These are phyloP conservation scores for Peromyscus eremicus DNA, from an alignment of 2,797 vertebrate species.

Conservation along the genomic window DNA sequence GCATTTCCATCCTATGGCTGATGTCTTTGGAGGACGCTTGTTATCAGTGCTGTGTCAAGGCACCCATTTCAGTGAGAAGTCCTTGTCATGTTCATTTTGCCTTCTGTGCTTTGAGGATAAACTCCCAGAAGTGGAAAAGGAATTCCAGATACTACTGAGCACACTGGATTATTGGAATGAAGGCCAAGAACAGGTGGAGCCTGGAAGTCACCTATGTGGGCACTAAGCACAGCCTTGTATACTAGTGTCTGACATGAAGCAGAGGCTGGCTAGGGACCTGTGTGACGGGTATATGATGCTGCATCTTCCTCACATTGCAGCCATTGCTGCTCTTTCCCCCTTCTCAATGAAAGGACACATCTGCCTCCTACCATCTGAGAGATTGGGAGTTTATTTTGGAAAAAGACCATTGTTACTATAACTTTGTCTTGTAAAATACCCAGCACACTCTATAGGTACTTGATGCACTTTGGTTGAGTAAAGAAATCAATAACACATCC, in stretches of 20 bases:
- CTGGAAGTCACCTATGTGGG: fast-evolving
- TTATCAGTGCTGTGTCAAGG: neutral
- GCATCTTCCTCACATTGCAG: neutral
- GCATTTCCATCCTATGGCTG: neutral
- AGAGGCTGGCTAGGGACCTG: neutral
- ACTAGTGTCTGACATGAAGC: fast-evolving
- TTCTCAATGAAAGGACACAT: neutral
- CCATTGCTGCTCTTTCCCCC: neutral
- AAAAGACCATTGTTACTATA: neutral
- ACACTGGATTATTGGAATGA: fast-evolving
- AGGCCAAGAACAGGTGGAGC: neutral
- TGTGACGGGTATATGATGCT: too few relatives aligned
- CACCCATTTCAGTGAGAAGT: neutral
- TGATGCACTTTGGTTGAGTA: neutral
- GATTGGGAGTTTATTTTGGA: neutral
- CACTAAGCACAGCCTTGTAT: neutral
- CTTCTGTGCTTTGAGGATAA: neutral
- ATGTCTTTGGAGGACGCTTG: fast-evolving
- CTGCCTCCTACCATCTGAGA: neutral
- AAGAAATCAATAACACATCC: neutral
- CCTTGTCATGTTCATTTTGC: neutral
- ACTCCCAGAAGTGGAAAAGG: neutral
- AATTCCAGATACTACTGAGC: fast-evolving
- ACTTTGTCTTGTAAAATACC: neutral
- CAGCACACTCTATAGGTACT: neutral